These are phyloP conservation scores for Hypsopygia costalis DNA, from an alignment of 2,888 invertebrate species.

Conservation along the genomic window DNA sequence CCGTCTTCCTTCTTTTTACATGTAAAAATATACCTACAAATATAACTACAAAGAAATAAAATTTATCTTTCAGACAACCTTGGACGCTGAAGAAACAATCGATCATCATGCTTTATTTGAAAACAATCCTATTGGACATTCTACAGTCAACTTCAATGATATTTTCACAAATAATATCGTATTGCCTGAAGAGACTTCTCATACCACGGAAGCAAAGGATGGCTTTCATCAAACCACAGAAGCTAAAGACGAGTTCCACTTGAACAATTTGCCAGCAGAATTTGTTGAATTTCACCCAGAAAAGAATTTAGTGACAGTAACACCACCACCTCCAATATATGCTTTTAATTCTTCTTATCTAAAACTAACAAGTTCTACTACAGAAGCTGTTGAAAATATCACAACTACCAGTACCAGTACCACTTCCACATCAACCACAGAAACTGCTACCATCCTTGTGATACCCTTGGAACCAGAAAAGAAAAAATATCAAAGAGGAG, in stretches of 20 bases:
- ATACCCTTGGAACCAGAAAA: conserved; percentile 3
- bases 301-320: conserved; percentile 7
- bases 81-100: too few relatives aligned
- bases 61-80: too few relatives aligned
- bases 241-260: conserved; percentile 18
- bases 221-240: too few relatives aligned
- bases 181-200: too few relatives aligned
- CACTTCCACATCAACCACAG: not conserved
- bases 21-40: too few relatives aligned
- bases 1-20: too few relatives aligned
- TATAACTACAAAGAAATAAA: too few relatives aligned
- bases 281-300: conserved; percentile 36
- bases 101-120: too few relatives aligned
- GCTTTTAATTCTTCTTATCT: conserved; percentile 20
- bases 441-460: not conserved
- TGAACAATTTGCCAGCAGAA: conserved; percentile 20
- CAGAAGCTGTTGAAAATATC: not conserved
- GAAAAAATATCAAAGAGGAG: conserved; percentile 38
- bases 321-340: conserved; percentile 26
- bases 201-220: too few relatives aligned
- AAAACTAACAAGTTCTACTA: not conserved
- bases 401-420: not conserved
- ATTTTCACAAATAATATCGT: too few relatives aligned
- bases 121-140: too few relatives aligned
- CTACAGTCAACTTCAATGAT: too few relatives aligned